Base-by-base conservation (phyloP, 2,113 vertebrate genomes). In the Pontoporia blainvillei region DNA sequence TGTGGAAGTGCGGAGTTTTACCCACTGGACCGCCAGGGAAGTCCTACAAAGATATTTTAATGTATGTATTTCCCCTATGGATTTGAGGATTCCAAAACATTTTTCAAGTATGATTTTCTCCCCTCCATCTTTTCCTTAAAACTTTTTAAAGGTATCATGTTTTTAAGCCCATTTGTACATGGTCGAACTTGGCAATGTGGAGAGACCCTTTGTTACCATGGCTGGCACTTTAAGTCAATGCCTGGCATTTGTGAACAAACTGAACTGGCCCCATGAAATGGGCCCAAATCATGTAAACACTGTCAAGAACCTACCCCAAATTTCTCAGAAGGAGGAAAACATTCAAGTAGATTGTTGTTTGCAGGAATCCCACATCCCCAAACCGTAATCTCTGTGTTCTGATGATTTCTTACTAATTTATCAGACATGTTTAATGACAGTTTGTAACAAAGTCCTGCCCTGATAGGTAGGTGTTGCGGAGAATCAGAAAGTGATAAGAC, bases 21-120 rank as follows among this genome's bases (percentile, higher is more conserved):
- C 49, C 73, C 3, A 9, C 44, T 75, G 44, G 73, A 34, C 29
- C 2, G 0, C 44, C 29, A 49, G 73, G 29, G 44, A 34, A 34
- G 44, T 76, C 73, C 73, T 49, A 34, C 17, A 44, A 73, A 76
- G 49, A 81, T 25, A 44, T 59, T 86, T 91, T 27, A 72, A 91
- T 17, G 86, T 57, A 6, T 59, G 23, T 61, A 72, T 52, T 17
- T 8, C 8, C 29, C n/a, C 31, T 46, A 15, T 36, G 44, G 11
- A 59, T 49, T 13, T 31, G 71, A 90, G 12, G 49, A 67, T 76
- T 69, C 54, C 31, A 78, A 76, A 66, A 31, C 57, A 46, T 78
- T 90, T 62, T 92, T 44, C 71, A 27, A 69, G 13, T 44, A 34
- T 4, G 46, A n/a, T n/a, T 46, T 75, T 46, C 14, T n/a, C 20